These are phyloP conservation scores for Drosophila prosaltans DNA, from an alignment of 1,140 invertebrate genomes.

Conservation along the genomic window DNA sequence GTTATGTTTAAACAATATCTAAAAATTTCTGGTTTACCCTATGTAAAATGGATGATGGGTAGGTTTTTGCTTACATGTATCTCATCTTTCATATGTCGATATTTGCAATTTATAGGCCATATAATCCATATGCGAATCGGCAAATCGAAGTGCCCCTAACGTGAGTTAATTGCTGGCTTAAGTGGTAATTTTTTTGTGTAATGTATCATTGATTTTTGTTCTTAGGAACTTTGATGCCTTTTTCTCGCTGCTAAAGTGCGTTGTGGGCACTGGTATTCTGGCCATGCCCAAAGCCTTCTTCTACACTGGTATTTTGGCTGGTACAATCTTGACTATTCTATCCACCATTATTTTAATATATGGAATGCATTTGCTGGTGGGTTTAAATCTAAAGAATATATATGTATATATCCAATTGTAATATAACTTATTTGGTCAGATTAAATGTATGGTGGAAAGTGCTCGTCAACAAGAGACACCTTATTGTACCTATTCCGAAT, in stretches of 20 bases:
- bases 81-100: too few relatives aligned
- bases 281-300: slow-evolving; percentile 47
- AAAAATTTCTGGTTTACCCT: not conserved
- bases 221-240: slow-evolving; percentile 32
- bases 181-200: not conserved
- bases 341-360: slow-evolving; percentile 26
- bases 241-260: slow-evolving; percentile 28
- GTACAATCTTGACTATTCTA: slow-evolving; percentile 6
- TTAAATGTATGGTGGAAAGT: slow-evolving; percentile 34
- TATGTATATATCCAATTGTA: too few relatives aligned
- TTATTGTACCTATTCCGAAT: slow-evolving; percentile 31
- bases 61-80: not conserved
- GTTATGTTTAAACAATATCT: too few relatives aligned
- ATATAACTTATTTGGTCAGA: not conserved
- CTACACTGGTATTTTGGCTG: slow-evolving; percentile 26
- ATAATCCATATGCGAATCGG: slow-evolving; percentile 38
- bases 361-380: slow-evolving; percentile 47
- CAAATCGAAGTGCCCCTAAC: slow-evolving; percentile 25
- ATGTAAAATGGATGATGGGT: not conserved
- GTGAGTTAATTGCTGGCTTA: slow-evolving; percentile 19
- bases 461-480: slow-evolving; percentile 29
- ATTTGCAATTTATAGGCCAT: not conserved
- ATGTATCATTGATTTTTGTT: not conserved
- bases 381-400: not conserved
- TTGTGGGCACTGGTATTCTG: slow-evolving; percentile 48